phyloP scores from a whole-genome alignment of 2,113 vertebrate species.

The Sceloporus undulatus region DNA sequence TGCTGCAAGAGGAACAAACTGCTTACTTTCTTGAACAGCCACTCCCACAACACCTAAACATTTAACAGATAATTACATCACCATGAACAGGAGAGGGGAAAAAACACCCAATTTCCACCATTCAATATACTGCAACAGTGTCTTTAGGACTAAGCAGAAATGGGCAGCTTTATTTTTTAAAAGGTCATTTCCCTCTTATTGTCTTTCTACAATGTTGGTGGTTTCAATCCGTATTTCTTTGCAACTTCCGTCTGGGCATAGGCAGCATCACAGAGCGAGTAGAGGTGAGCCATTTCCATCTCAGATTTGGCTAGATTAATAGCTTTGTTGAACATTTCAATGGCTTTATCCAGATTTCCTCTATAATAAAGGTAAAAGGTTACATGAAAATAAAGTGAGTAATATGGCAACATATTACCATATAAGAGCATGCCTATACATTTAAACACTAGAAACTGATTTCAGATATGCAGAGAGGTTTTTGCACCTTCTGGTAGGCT shows the following conservation, averaged over 20 bases:
- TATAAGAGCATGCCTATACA: not conserved
- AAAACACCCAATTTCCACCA: constrained; percentile 77
- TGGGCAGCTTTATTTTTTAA: constrained; percentile 76
- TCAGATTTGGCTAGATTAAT: constrained; percentile 99
- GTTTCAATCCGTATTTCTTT: constrained; percentile 98
- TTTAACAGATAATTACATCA: constrained; percentile 80
- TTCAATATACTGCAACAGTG: constrained; percentile 76
- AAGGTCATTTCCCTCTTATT: constrained; percentile 65
- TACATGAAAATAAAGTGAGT: not conserved
- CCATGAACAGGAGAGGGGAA: constrained; percentile 74
- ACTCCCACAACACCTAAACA: constrained; percentile 80
- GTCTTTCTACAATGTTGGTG: constrained; percentile 92
- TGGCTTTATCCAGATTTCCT: constrained; percentile 98
- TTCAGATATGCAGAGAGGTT: too few relatives aligned
- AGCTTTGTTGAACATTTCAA: constrained; percentile 99
- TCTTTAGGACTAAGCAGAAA: constrained; percentile 76
- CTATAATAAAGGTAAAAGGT: constrained; percentile 75
- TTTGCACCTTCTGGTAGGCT: too few relatives aligned
- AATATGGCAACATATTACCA: rapidly evolving
- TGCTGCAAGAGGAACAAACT: constrained; percentile 73
- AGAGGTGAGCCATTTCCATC: constrained; percentile 99
- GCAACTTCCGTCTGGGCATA: constrained; percentile 99
- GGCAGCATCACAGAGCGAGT: constrained; percentile 97
- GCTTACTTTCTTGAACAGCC: constrained; percentile 72
- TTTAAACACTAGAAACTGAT: not conserved